Percentiles rank a stretch among this genome's conserved stretches.
Conservation (phyloP, 1,140 invertebrate species). For the Pseudachorutes palmiensis region DNA sequence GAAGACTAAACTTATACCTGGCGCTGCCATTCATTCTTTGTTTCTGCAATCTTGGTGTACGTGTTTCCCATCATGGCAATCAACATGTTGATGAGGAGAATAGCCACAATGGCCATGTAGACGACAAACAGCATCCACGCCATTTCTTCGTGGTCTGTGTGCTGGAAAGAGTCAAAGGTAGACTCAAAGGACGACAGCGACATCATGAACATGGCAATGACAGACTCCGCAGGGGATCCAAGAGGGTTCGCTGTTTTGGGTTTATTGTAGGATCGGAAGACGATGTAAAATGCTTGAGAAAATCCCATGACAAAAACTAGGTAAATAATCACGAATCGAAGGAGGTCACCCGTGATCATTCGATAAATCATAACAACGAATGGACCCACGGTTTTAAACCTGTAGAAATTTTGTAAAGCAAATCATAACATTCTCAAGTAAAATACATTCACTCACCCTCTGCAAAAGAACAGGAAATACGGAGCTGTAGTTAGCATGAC, state of each 20-base stretch:
- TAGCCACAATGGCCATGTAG: constrained; percentile 92
- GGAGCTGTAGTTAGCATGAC: constrained; percentile 72
- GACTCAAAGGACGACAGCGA: constrained; percentile 92
- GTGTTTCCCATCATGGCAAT: constrained; percentile 99
- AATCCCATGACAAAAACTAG: constrained; percentile 95
- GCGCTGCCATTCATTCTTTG: constrained; percentile 94
- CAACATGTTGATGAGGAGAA: constrained; percentile 94
- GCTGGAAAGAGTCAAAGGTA: constrained; percentile 80
- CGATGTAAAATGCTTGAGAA: constrained; percentile 67
- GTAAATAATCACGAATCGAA: constrained; percentile 93
- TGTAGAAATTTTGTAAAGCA: constrained; percentile 8
- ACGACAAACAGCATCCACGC: constrained; percentile 84
- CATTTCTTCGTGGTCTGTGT: constrained; percentile 76
- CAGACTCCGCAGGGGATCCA: constrained; percentile 80
- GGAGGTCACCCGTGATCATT: constrained; percentile 91
- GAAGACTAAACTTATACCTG: constrained; percentile 54
- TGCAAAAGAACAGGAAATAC: constrained; percentile 96
- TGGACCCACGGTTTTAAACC: constrained; percentile 94
- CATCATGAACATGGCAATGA: constrained; percentile 97
- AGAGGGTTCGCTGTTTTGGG: constrained; percentile 59
- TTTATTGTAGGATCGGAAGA: constrained; percentile 30
- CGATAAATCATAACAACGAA: constrained; percentile 99
- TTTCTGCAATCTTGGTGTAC: constrained; percentile 94
- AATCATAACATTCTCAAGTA: constrained; percentile 5
- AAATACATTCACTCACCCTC: constrained; percentile 50